Conservation (phyloP, 2,888 invertebrate genomes). For the Himalopsyche kuldschensis region DNA sequence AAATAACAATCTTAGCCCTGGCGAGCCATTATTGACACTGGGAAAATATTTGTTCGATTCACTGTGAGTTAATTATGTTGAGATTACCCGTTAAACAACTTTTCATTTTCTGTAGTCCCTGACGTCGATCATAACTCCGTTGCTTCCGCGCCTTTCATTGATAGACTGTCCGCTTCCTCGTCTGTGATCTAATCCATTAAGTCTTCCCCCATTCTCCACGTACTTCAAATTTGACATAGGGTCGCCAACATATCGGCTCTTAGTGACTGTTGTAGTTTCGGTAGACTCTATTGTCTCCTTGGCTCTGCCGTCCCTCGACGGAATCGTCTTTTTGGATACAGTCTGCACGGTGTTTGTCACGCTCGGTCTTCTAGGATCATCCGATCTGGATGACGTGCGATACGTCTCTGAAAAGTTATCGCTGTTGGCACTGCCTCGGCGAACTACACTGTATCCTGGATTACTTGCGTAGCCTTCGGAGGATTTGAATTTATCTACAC, state of each 20-base stretch:
- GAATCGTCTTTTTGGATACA: constrained; percentile 69
- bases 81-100: background rate
- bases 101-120: constrained; percentile 49
- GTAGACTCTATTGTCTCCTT: constrained; percentile 72
- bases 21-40: background rate
- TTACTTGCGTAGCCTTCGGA: constrained; percentile 49
- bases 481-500: constrained; percentile 49
- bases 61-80: constrained; percentile 18
- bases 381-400: constrained; percentile 67
- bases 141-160: constrained; percentile 46
- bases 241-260: constrained; percentile 62
- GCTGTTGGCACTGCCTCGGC: constrained; percentile 68
- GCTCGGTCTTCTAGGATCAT: constrained; percentile 68
- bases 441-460: constrained; percentile 49
- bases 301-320: constrained; percentile 64
- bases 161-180: constrained; percentile 45
- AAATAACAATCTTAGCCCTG: background rate
- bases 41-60: constrained; percentile 31
- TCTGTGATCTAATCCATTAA: constrained; percentile 40
- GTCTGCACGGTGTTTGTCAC: constrained; percentile 73
- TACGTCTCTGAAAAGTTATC: constrained; percentile 74
- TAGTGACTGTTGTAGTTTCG: constrained; percentile 71
- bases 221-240: constrained; percentile 56
- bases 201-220: constrained; percentile 57
- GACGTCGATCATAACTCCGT: constrained; percentile 65